Base-by-base conservation (phyloP, 2,797 vertebrate species). In the Acanthurus leucopareius region DNA sequence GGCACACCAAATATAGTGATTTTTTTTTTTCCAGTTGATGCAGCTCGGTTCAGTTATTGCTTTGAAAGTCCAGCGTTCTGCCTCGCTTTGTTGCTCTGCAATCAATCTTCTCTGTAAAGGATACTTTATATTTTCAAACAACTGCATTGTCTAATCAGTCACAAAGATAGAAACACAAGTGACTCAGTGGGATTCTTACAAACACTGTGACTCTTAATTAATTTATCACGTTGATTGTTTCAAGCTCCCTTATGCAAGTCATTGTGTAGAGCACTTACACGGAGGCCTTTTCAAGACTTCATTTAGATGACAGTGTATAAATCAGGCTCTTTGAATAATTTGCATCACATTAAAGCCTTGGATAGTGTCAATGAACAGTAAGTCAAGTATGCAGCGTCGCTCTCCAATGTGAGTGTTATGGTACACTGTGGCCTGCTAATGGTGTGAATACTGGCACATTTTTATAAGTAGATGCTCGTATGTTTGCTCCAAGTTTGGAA, bases 371-470 rank as follows among this genome's bases (percentile, higher is more conserved):
- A 60, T 70, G 86, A 90, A 82, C 80, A 90, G 59, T 76, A 84
- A 89, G 88, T 92, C 84, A 87, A 88, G 84, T 54, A 84, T 80
- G 83, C 66, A 63, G 85, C 70, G 57, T 73, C 57, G 75, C 85
- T 84, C 87, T 92, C 84, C 89, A 89, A 58, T 84, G 72, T 59
- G 84, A 90, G 85, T 86, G 87, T 83, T 92, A 89, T 89, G 85
- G 91, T 91, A 93, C 91, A 93, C 83, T 79, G 87, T 81, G 89
- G 90, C 89, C 89, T 87, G 85, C 69, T 88, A 87, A 91, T 89
- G 87, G 93, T 94, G 93, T 93, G 94, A 95, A 94, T 70, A 85
- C 90, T 94, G 91, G 90, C 93, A 94, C 91, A 88, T 94, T 92
- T 92, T 94, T 87, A 89, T 90, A 91, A 94, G 92, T 90, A 89